Base-by-base conservation (phyloP, 2,113 vertebrate genomes). In the Grammomys surdaster region DNA sequence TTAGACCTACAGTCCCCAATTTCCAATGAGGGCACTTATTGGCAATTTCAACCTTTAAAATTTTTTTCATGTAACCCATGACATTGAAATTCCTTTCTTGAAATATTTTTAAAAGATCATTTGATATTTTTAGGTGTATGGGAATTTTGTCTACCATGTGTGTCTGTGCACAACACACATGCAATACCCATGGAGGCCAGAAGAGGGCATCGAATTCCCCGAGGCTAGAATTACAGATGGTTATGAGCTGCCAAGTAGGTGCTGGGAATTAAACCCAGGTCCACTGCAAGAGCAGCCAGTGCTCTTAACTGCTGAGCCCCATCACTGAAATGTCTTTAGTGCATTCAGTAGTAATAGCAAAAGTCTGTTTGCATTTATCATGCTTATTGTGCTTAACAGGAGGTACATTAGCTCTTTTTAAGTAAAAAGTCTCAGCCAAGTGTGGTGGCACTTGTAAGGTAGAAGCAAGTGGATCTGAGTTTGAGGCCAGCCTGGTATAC, bases 341-440 rank as follows among this genome's bases (percentile, higher is more conserved):
- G 2, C 91, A 87, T 56, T 94, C 48, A 72, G 36, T 56, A 94
- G 26, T 75, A 90, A 54, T 54, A 51, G 67, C 20, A 89, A 95
- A 72, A 1, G 46, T 86, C 17, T 81, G 22, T 85, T 28, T 84
- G 17, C 78, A 48, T 1, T 81, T 93, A 58, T 26, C 46, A 22
- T 12, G 3, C 10, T 88, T 89, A 73, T 33, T 24, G 40, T 9
- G 2, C 22, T 91, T 63, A 88, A 33, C 5, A 85, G 84, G 63
- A 63, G 36, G 46, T 85, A 84, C 76, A 43, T 31, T 73, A 33
- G 2, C 75, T 76, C 58, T 58, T 90, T 84, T 56, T 56, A 58
- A 56, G 14, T n/a, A 93, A 91, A 81, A 28, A 65, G 24, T 28
- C 65, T 33, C 65, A 33, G 11, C 65, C 65, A 33, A 13, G 65